A percentile compares a stretch with the other conserved stretches of the same genome.
These are phyloP conservation scores for Cantharis rufa DNA, from an alignment of 2,888 invertebrate genomes.

Conservation along the genomic window DNA sequence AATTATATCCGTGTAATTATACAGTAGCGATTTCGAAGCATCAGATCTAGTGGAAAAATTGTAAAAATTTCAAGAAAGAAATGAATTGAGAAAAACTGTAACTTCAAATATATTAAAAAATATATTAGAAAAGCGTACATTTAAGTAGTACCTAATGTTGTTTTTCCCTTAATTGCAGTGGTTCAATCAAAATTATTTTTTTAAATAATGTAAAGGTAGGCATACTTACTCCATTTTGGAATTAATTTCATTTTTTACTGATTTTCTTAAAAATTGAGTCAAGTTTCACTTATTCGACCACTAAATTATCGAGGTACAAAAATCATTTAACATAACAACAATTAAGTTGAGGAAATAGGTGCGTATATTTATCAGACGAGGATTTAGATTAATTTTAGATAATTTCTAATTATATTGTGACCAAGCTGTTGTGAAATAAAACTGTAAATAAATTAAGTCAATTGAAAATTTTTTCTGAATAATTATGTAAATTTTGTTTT, in stretches of 20 bases:
- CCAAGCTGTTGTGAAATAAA: not conserved
- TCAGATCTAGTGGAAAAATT: not conserved
- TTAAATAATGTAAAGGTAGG: not conserved
- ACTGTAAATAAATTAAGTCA: too few relatives aligned
- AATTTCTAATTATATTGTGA: not conserved
- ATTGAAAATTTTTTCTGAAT: too few relatives aligned
- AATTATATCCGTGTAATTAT: not conserved
- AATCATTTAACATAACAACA: not conserved
- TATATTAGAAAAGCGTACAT: too few relatives aligned
- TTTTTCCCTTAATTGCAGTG: too few relatives aligned
- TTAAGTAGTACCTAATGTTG: too few relatives aligned
- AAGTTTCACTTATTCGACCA: not conserved
- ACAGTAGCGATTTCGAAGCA: not conserved
- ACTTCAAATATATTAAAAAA: too few relatives aligned
- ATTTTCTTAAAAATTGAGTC: not conserved
- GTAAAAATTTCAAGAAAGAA: too few relatives aligned
- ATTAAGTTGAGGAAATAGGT: not conserved
- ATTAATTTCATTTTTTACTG: not conserved
- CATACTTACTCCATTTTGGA: not conserved
- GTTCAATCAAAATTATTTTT: too few relatives aligned
- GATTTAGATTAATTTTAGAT: not conserved
- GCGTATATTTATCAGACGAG: not conserved
- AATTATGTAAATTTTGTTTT: too few relatives aligned
- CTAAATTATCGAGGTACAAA: not conserved
- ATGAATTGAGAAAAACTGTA: not conserved